phyloP scores from a whole-genome alignment of 2,888 invertebrate species.

The Patella depressa region DNA sequence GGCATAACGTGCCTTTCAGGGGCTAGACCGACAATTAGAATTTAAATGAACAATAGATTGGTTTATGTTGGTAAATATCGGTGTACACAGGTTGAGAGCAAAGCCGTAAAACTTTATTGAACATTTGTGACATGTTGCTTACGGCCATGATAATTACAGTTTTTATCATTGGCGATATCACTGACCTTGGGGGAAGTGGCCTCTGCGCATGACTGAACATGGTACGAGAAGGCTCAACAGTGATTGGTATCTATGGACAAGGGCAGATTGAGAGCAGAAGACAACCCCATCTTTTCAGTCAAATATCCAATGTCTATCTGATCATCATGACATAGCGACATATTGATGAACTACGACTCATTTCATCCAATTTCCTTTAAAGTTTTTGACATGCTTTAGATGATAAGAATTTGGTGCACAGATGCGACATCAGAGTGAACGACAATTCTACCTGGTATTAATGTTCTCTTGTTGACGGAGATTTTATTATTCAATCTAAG shows the following conservation, averaged over 20 bases:
- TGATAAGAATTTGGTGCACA: too few relatives aligned
- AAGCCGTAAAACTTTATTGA: too few relatives aligned
- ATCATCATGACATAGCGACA: not conserved
- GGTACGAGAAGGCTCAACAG: not conserved
- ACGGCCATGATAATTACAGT: not conserved
- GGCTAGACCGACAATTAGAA: too few relatives aligned
- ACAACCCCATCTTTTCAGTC: not conserved
- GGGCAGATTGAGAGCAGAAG: not conserved
- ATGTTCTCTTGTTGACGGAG: too few relatives aligned
- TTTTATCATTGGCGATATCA: not conserved
- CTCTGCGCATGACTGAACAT: constrained; percentile 8
- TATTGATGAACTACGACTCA: constrained; percentile 4
- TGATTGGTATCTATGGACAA: not conserved
- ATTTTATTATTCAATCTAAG: too few relatives aligned
- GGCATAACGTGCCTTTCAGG: too few relatives aligned
- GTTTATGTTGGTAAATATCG: too few relatives aligned
- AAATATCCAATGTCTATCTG: not conserved
- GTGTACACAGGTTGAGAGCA: too few relatives aligned
- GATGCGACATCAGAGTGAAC: too few relatives aligned
- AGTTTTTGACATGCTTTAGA: too few relatives aligned
- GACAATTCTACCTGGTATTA: too few relatives aligned
- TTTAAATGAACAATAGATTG: too few relatives aligned
- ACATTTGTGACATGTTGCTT: not conserved
- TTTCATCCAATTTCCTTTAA: not conserved
- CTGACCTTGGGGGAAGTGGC: not conserved